Evolutionary conservation across 2,888 invertebrate species (phyloP).

Genomic region (Agonopterix alstromeriana): DNA sequence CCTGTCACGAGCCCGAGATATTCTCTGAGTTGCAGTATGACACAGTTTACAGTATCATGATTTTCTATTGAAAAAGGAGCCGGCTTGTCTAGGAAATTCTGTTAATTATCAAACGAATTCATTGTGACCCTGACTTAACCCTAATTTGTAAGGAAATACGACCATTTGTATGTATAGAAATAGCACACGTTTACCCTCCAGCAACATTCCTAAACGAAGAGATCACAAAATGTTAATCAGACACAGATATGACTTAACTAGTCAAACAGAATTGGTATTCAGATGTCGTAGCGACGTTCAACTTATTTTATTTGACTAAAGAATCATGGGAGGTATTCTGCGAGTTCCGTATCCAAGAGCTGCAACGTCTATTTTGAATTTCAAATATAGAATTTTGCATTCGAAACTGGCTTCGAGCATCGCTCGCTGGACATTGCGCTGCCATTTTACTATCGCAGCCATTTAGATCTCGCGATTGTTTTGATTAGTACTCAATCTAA

Average conservation of each 20-base stretch:
- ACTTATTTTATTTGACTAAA: constrained; percentile 58
- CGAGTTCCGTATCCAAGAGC: constrained; percentile 34
- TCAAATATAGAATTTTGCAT: constrained; percentile 72
- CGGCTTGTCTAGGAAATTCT: too few relatives aligned
- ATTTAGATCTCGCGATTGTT: constrained; percentile 33
- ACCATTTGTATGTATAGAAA: too few relatives aligned
- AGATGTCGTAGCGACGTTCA: constrained; percentile 41
- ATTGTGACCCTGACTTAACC: too few relatives aligned
- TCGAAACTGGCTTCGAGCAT: constrained; percentile 56
- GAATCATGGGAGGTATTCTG: constrained; percentile 53
- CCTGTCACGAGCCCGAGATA: background rate
- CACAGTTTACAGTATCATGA: background rate
- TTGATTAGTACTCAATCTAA: constrained; percentile 4
- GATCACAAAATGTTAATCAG: constrained; percentile 4
- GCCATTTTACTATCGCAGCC: constrained; percentile 29
- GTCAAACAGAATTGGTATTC: constrained; percentile 54
- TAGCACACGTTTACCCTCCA: too few relatives aligned
- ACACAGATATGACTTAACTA: constrained; percentile 17
- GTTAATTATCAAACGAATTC: too few relatives aligned
- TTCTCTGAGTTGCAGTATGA: background rate
- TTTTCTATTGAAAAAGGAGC: background rate
- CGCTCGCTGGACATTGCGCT: constrained; percentile 34
- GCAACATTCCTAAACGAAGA: background rate
- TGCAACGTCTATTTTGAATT: constrained; percentile 58
- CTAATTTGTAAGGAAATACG: too few relatives aligned